Percentiles rank a stretch among this genome's conserved stretches.
Conservation (phyloP, 2,888 invertebrate species). For the Tubiluchus corallicola region DNA sequence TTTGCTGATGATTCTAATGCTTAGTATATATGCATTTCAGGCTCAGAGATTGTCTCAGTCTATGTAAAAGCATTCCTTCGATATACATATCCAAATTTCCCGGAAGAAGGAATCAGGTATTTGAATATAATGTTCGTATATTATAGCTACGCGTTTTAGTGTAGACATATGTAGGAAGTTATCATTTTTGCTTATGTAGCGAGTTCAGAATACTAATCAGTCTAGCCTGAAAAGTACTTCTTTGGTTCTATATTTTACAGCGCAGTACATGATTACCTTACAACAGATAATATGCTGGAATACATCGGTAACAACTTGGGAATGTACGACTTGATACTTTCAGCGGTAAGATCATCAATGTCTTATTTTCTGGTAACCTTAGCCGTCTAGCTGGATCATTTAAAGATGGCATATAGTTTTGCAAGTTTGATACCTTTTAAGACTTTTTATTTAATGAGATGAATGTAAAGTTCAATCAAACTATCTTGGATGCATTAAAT, state of each 20-base stretch:
- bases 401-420: too few species aligned
- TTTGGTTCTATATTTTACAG: slow-evolving; percentile 23
- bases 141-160: too few species aligned
- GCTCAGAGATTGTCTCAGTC: slow-evolving; percentile 43
- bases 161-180: slow-evolving; percentile 7
- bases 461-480: too few species aligned
- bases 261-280: slow-evolving; percentile 44
- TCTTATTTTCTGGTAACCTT: too few species aligned
- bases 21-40: too few species aligned
- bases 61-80: slow-evolving; percentile 50
- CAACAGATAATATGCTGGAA: slow-evolving; percentile 44
- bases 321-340: slow-evolving; percentile 57
- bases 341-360: slow-evolving; percentile 40
- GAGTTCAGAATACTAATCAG: neutral
- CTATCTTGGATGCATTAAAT: too few species aligned
- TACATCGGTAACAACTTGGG: slow-evolving; percentile 56
- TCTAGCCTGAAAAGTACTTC: neutral
- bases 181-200: neutral
- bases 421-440: too few species aligned
- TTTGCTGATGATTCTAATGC: too few species aligned
- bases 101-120: slow-evolving; percentile 51
- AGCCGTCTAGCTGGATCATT: too few species aligned
- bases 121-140: too few species aligned
- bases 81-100: slow-evolving; percentile 47
- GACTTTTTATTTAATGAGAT: too few species aligned